These are phyloP conservation scores for Rhodeus uyekii DNA, from an alignment of 2,797 vertebrate species.

Conservation along the genomic window DNA sequence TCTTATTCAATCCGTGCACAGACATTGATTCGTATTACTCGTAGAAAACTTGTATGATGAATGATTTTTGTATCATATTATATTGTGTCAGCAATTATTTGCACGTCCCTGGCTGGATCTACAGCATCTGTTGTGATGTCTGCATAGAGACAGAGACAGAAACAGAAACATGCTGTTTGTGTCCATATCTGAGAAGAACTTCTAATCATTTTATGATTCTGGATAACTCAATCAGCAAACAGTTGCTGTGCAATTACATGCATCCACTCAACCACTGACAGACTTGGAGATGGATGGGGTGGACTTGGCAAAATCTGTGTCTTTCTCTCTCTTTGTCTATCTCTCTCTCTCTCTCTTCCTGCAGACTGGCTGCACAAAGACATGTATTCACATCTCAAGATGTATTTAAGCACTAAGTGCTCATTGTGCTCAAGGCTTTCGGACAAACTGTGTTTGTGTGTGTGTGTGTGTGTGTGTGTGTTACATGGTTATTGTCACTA, in stretches of 20 bases:
- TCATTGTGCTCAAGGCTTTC: conserved; percentile 58
- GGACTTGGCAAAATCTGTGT: conserved; percentile 58
- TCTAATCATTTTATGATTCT: conserved; percentile 38
- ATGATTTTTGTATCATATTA: too few relatives aligned
- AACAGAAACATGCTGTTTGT: not conserved
- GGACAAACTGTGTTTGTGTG: not conserved
- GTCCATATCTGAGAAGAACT: not conserved
- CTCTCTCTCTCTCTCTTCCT: conserved; percentile 38
- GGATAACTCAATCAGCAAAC: conserved; percentile 64
- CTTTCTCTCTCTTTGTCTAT: conserved; percentile 24
- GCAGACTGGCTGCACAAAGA: conserved; percentile 70
- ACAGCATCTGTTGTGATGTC: not conserved
- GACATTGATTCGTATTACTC: too few relatives aligned
- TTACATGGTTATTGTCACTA: not conserved
- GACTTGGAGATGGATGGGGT: conserved; percentile 59
- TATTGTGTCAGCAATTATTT: too few relatives aligned
- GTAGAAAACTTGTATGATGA: too few relatives aligned
- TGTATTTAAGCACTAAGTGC: conserved; percentile 78
- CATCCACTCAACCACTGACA: conserved; percentile 67
- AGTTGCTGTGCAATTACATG: conserved; percentile 75
- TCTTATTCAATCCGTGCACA: too few relatives aligned
- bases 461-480: not conserved
- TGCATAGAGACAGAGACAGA: not conserved
- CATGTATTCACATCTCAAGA: conserved; percentile 77
- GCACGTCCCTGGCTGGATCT: too few relatives aligned